Evolutionary conservation across 2,113 vertebrate genomes (phyloP).

Genomic region (Proteles cristata): DNA sequence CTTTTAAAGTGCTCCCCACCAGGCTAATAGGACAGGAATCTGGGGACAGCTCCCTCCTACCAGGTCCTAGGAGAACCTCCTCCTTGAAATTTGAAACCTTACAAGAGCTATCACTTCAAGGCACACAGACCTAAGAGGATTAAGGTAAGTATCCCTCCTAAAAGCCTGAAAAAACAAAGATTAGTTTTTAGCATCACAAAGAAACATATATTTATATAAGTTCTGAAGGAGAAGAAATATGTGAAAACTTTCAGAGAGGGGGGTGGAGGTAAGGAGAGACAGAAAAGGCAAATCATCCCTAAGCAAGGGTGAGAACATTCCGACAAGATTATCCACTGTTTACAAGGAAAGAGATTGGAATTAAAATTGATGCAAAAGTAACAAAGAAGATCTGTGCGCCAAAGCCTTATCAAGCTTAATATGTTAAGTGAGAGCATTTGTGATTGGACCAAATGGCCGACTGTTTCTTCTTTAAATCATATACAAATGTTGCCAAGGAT

Average conservation of each 20-base stretch:
- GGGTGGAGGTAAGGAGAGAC: constrained; percentile 58
- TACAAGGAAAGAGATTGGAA: constrained; percentile 72
- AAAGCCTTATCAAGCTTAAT: not conserved
- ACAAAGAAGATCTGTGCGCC: not conserved
- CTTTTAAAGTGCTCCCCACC: constrained; percentile 72
- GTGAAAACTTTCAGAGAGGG: constrained; percentile 56
- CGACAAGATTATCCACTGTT: constrained; percentile 78
- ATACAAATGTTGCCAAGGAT: not conserved
- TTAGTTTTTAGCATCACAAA: constrained; percentile 86
- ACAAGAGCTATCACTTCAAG: constrained; percentile 85
- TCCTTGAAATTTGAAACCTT: constrained; percentile 88
- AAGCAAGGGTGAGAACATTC: constrained; percentile 55
- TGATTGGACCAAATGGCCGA: not conserved
- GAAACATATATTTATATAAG: constrained; percentile 82
- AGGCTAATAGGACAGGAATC: constrained; percentile 65
- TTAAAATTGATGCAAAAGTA: constrained; percentile 72
- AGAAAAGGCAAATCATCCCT: constrained; percentile 71
- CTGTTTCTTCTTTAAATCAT: not conserved
- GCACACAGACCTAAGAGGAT: constrained; percentile 88
- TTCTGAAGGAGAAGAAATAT: constrained; percentile 77
- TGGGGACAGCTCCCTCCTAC: constrained; percentile 86
- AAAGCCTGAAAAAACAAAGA: constrained; percentile 88
- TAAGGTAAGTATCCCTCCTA: constrained; percentile 88
- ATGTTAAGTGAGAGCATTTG: not conserved
- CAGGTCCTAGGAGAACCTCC: constrained; percentile 80